phyloP scores from a whole-genome alignment of 2,797 vertebrate genomes.

The Stomatorhinus walkeri region DNA sequence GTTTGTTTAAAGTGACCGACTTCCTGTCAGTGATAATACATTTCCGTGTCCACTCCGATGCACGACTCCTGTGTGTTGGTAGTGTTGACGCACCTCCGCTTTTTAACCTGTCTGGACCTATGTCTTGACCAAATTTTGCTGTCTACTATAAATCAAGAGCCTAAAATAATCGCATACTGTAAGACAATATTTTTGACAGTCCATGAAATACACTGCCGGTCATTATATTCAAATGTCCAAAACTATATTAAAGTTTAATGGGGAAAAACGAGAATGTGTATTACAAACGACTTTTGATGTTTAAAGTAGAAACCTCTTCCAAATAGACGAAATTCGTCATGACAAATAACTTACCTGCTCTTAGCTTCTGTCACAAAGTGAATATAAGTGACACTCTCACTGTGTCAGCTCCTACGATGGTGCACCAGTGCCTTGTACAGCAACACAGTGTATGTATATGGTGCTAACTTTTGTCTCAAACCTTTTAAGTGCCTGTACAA shows the following conservation, averaged over 20 bases:
- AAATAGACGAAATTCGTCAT: neutral
- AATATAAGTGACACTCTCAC: conserved; percentile 31
- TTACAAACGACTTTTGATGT: neutral
- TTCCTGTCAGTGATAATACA: conserved; percentile 62
- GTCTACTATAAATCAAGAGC: neutral
- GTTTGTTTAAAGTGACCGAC: conserved; percentile 33
- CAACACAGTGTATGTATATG: conserved; percentile 43
- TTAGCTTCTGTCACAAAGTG: conserved; percentile 9
- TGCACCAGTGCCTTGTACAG: neutral
- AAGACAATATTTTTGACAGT: neutral
- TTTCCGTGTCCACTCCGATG: conserved; percentile 31
- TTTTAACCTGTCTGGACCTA: neutral
- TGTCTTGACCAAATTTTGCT: neutral
- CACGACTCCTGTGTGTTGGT: neutral
- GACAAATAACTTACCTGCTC: conserved; percentile 29
- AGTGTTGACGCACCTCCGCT: neutral
- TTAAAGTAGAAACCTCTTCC: neutral
- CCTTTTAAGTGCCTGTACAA: conserved; percentile 41
- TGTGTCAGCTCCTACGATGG: conserved; percentile 26
- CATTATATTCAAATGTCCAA: neutral
- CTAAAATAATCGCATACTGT: neutral
- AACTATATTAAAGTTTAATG: neutral
- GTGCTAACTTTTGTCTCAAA: conserved; percentile 46
- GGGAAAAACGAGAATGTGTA: neutral
- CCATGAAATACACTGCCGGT: neutral